Evolutionary conservation across 2,888 invertebrate genomes (phyloP), one percentile per base, ranked within the genome.

Genomic region (Pterobdella sp.): DNA sequence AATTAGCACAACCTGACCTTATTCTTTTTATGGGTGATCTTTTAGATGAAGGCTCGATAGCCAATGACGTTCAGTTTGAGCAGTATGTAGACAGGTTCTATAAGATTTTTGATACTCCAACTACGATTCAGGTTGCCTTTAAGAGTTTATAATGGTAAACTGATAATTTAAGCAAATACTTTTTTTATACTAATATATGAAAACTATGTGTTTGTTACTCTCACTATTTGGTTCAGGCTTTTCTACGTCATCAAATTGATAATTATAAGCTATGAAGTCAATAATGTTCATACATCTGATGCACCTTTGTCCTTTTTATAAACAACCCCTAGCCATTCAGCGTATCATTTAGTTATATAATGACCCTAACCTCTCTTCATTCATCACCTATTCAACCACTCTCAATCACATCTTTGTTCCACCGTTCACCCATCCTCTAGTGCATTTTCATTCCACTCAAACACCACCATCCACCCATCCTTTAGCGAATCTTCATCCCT

Each of bases 11-110:
- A 77, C 95, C 96, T 10, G 89, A 95, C 84, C 87, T 92, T 22
- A 86, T 96, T 68, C 87, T 93, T 65, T 96, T 93, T 84, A 86
- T 97, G 73, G 97, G 97, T 0, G 97, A 97, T 84, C 86, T 96
- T 69, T 90, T 94, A 86, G 95, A 97, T 81, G 97, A 97, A 85
- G 96, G 95, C 0, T 92, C 91, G 74, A 87, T 89, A 74, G 89
- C 93, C 0, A 87, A 87, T 1, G 85, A 87, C 74, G 85, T 87
- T 69, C 89, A 92, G 80, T 95, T 90, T 83, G 85, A 88, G 77
- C 84, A 85, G 74, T 94, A 94, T 84, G 88, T 89, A 36, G 84
- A 87, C 75, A 87, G 95, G 81, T 88, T 97, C 79, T 86, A 87
- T 72, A 82, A 84, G 76, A 89, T 92, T 79, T 90, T 90, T 75